phyloP scores from a whole-genome alignment of 2,888 invertebrate genomes.

The Sussaba pulchella region DNA sequence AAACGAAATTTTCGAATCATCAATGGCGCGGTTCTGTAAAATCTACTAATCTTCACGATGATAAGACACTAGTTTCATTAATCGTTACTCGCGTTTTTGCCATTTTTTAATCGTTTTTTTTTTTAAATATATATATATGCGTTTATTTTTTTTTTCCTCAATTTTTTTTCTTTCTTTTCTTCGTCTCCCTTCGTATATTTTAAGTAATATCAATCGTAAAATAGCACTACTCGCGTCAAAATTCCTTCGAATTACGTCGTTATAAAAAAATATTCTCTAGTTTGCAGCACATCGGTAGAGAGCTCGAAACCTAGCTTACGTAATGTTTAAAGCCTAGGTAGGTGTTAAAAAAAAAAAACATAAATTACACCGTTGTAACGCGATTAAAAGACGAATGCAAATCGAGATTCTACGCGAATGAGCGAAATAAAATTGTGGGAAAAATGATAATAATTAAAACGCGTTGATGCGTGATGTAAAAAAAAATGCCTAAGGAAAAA shows the following conservation, averaged over 20 bases:
- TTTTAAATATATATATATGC: too few species aligned
- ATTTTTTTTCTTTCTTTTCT: conserved; percentile 47
- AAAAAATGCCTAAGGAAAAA: conserved; percentile 79
- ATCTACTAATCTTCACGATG: conserved; percentile 70
- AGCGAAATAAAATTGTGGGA: conserved; percentile 71
- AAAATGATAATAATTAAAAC: conserved; percentile 50
- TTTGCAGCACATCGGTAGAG: conserved; percentile 70
- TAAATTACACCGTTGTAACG: conserved; percentile 69
- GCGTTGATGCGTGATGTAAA: conserved; percentile 48
- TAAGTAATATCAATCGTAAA: conserved; percentile 72
- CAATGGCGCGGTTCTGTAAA: conserved; percentile 52
- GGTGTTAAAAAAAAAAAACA: conserved; percentile 34
- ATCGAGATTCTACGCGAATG: conserved; percentile 69
- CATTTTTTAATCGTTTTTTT: conserved; percentile 43
- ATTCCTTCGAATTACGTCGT: conserved; percentile 40
- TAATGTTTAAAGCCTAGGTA: conserved; percentile 71
- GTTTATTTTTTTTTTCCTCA: not conserved
- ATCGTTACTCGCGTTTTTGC: conserved; percentile 39
- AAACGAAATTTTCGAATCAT: conserved; percentile 67
- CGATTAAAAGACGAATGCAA: conserved; percentile 73
- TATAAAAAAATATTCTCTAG: conserved; percentile 72
- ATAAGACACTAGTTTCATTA: conserved; percentile 68
- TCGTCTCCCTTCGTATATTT: conserved; percentile 44
- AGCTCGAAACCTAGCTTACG: conserved; percentile 71
- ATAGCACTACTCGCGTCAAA: conserved; percentile 81